Evolutionary conservation across 2,888 invertebrate species (phyloP).

Genomic region (Ceriagrion tenellum): DNA sequence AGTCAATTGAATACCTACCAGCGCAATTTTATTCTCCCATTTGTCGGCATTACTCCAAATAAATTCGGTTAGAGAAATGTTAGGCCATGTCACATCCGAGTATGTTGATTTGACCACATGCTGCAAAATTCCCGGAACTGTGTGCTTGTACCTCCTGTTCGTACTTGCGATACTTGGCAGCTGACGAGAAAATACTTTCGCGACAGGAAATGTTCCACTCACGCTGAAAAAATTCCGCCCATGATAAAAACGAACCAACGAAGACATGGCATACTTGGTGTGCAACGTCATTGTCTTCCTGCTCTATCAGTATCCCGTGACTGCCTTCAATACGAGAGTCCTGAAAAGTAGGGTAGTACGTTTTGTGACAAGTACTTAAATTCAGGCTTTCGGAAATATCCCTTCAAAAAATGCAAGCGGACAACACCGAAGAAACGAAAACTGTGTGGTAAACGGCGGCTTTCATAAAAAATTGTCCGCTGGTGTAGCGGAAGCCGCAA

Average conservation of each 20-base stretch:
- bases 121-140: conserved; percentile 14
- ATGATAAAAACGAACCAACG: background rate
- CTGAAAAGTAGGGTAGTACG: background rate
- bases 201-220: background rate
- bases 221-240: background rate
- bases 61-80: conserved; percentile 51
- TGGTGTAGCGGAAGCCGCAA: too few relatives aligned
- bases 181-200: background rate
- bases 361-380: background rate
- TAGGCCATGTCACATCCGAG: conserved; percentile 39
- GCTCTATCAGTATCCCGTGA: background rate
- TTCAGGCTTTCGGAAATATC: background rate
- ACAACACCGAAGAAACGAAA: too few relatives aligned
- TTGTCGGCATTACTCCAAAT: conserved; percentile 42
- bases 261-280: background rate
- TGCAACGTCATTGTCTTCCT: background rate
- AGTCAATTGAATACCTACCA: background rate
- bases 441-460: too few relatives aligned
- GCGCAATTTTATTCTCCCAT: conserved; percentile 60
- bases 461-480: too few relatives aligned
- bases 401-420: too few relatives aligned
- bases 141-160: conserved; percentile 7
- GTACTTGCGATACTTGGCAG: background rate
- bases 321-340: background rate
- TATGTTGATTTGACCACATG: conserved; percentile 38